Evolutionary conservation across 2,113 vertebrate genomes (phyloP), one percentile per base, ranked within the genome.

Genomic region (Aphyosemion australe): DNA sequence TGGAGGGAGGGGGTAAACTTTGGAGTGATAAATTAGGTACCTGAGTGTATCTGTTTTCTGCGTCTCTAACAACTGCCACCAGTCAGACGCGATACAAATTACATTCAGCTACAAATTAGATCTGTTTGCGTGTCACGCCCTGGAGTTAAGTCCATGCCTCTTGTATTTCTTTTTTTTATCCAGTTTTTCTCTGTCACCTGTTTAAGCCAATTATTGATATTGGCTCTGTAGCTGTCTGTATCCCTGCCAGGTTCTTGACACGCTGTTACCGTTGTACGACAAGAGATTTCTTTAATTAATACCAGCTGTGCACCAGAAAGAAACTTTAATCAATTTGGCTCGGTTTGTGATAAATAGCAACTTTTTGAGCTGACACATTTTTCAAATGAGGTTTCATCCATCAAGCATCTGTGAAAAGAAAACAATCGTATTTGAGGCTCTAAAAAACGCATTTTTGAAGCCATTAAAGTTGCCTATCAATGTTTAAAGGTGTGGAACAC

Each of bases 71-170:
- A 86, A 82, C 65, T 72, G 83, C 85, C 84, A 13, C 59, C 63
- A 83, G 87, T 84, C 88, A 85, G 76, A 76, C 86, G 78, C 74
- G 79, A 86, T 82, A 89, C 79, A 91, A 89, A 91, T 90, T 70
- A 87, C 84, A 86, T 83, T 77, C 77, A 80, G 78, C 70, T 52
- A 72, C 85, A 88, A 90, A 91, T 89, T 72, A 87, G 76, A 80
- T 85, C 50, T 76, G 76, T 85, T 90, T 88, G 65, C 66, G 68
- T 58, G 21, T 77, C 79, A 82, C 65, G 73, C 37, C 85, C 84
- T 80, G 63, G 86, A 88, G 78, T 87, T 71, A 75, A 76, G 76
- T 83, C 74, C 80, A 78, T 55, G 80, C 69, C 85, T 80, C 69
- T 63, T 65, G 15, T 47, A 42, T 43, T 60, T 58, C 12, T 55